Evolutionary conservation across 2,113 vertebrate genomes (phyloP), one percentile per base, ranked within the genome.

Genomic region (Gadus macrocephalus): DNA sequence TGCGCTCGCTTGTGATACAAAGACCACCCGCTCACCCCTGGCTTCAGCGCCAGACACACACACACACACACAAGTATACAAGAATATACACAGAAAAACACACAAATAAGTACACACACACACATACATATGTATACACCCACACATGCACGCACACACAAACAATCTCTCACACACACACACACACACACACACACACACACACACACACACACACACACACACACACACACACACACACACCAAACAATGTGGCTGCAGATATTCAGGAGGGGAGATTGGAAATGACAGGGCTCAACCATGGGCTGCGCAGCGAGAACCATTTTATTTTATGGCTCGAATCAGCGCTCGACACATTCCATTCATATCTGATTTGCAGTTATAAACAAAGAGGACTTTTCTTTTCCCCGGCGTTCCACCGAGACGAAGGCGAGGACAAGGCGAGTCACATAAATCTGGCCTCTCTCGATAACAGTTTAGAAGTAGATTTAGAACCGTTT

Each of bases 311-410:
- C 27, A 28, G 31, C 0, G 25, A 35, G 77, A 70, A 9, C 1
- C 1, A 56, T 70, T 56, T 69, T 35, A 65, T 58, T 53, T 71
- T n/a, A 64, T 70, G 31, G 31, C 60, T 2, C 15, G 56, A 71
- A 67, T 6, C 31, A 53, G 59, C 22, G 49, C 28, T 55, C 62
- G 56, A 75, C 61, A 42, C 9, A 3, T 68, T 69, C 15, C 19
- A 66, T 73, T 76, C 68, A 66, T 31, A 53, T 72, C 31, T 62
- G 73, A 72, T 69, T 67, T 71, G 27, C 58, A 53, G 68, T 15
- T 63, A 53, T 67, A 12, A 31, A n/a, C 35, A 25, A 72, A 71
- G 8, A 76, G 9, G 42, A 49, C 42, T 12, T 14, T 12, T 49
- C 20, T 20, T 49, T 49, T 49, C 12, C 42, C 38, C 38, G 25